phyloP scores from a whole-genome alignment of 2,797 vertebrate genomes.

The Parauchenoglanis ngamensis region DNA sequence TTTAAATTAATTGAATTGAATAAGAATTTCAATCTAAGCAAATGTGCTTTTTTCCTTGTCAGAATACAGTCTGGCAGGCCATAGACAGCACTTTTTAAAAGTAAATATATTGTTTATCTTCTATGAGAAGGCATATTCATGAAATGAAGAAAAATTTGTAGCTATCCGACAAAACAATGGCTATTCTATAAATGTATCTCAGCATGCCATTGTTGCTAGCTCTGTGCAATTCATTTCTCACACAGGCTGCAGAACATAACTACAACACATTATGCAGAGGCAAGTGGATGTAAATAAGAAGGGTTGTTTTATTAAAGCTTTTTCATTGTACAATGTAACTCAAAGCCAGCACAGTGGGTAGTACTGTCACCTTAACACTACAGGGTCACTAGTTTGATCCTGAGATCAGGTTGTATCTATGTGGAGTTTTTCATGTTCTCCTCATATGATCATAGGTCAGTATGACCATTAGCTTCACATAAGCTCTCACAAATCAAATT shows the following conservation, averaged over 20 bases:
- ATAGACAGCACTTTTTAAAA: not conserved
- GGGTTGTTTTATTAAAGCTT: not conserved
- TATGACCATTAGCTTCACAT: not conserved
- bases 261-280: not conserved
- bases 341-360: not conserved
- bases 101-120: not conserved
- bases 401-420: not conserved
- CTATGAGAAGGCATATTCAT: not conserved
- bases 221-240: not conserved
- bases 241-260: not conserved
- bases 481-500: not conserved
- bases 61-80: not conserved
- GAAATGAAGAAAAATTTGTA: not conserved
- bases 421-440: not conserved
- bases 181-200: not conserved
- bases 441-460: not conserved
- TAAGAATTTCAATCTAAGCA: not conserved
- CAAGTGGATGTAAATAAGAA: not conserved
- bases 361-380: not conserved
- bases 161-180: not conserved
- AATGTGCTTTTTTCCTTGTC: not conserved
- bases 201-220: not conserved
- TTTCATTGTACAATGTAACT: not conserved
- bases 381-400: not conserved
- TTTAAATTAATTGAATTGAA: not conserved